These are phyloP conservation scores for Naja naja DNA, from an alignment of 2,113 vertebrate genomes.

Conservation along the genomic window DNA sequence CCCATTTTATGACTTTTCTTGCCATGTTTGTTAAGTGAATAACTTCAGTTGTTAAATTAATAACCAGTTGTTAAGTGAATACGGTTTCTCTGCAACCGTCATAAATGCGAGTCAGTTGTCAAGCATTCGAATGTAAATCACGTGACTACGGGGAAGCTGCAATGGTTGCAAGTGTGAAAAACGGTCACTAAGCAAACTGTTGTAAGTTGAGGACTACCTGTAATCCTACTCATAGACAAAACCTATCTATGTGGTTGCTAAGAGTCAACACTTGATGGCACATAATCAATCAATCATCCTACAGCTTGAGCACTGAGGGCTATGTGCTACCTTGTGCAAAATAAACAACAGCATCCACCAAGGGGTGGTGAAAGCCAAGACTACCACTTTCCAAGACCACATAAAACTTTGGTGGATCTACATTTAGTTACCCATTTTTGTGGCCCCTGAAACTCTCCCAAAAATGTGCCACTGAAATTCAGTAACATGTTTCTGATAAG, in stretches of 20 bases:
- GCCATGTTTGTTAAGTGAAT: not conserved
- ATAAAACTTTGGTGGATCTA: not conserved
- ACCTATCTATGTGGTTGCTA: not conserved
- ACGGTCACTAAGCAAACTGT: not conserved
- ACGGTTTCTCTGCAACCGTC: not conserved
- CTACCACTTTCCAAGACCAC: not conserved
- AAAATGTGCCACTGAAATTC: not conserved
- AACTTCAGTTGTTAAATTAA: not conserved
- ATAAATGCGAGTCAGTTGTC: not conserved
- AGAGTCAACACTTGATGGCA: not conserved
- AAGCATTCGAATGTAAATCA: not conserved
- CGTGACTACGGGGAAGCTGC: not conserved
- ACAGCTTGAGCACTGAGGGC: not conserved
- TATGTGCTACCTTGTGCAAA: not conserved
- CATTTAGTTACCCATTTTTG: not conserved
- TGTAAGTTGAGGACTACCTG: not conserved
- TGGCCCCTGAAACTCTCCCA: not conserved
- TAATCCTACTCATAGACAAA: not conserved
- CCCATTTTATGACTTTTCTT: not conserved
- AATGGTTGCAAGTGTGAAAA: not conserved
- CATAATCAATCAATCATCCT: not conserved
- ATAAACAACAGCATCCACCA: not conserved
- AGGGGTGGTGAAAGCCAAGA: not conserved
- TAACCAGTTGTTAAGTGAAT: not conserved
- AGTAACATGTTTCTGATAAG: not conserved